Base-by-base conservation (phyloP, 2,888 invertebrate genomes). In the Alsophila aescularia region DNA sequence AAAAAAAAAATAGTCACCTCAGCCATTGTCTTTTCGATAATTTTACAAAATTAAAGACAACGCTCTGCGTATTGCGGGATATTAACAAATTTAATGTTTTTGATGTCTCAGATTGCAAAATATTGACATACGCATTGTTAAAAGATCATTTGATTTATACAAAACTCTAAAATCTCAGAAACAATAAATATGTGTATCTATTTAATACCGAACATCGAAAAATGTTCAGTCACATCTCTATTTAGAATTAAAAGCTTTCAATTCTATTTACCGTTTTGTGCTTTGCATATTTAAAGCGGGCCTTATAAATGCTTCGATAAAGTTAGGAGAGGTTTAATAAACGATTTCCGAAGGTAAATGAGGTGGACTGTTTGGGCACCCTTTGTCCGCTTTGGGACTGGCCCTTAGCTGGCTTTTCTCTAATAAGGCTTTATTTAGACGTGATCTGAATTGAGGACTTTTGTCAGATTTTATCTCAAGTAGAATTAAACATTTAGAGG, bases 221-320 rank as follows among this genome's bases (percentile, higher is more conserved):
- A 29, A 49, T 50, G 48, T 34, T 14, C 9, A 44, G 40, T 44
- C 39, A 52, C 52, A 49, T 60, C 64, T 34, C 52, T 52, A 52
- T 42, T 69, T 68, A 66, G 73, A 75, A 79, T 82, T 83, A 83
- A 83, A 80, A 79, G 76, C 78, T 77, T 71, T 72, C 72, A 59
- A 72, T 73, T 79, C 73, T 76, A 81, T 79, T 82, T 77, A 75
- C 75, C 65, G 55, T 67, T 66, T 66, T 66, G 62, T 67, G 66
- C 64, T 72, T 71, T 69, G 70, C 68, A 67, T 72, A 64, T 70
- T 72, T 50, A 35, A 67, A 68, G 36, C 36, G 50, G 50, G 44
- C 41, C 24, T 55, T 36, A 55, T 50, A 56, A 55, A 55, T 51
- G 50, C 40, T 18, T 50, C 55, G 55, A 51, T 56, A 56, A 51